phyloP scores from a whole-genome alignment of 2,888 invertebrate genomes.

The Macrosoma leucophasiata region DNA sequence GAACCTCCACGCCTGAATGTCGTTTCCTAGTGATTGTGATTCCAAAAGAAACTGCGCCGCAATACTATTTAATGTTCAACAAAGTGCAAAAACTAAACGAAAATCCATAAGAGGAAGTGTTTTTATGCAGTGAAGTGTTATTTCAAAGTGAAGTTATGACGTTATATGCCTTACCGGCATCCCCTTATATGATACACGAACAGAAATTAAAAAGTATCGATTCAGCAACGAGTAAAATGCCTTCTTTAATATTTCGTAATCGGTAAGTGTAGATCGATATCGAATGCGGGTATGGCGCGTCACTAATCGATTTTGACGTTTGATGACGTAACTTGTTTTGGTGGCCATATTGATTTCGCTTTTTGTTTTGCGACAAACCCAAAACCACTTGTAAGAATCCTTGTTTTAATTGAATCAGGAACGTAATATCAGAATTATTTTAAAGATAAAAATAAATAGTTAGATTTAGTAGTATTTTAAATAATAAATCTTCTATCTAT shows the following conservation, averaged over 20 bases:
- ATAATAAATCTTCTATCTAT: too few species aligned
- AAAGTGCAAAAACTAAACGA: conserved; percentile 45
- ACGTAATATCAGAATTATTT: conserved; percentile 4
- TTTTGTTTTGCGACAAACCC: background rate
- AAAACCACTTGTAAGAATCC: background rate
- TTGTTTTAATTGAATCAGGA: conserved; percentile 3
- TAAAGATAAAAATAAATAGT: too few species aligned
- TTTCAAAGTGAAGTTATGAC: conserved; percentile 69
- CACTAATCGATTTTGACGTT: conserved; percentile 40
- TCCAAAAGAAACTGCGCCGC: conserved; percentile 36
- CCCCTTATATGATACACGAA: conserved; percentile 65
- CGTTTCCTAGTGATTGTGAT: conserved; percentile 39
- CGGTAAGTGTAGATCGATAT: conserved; percentile 69
- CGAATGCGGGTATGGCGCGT: conserved; percentile 37
- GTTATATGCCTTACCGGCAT: conserved; percentile 69
- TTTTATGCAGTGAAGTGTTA: conserved; percentile 46
- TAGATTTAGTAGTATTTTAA: too few species aligned
- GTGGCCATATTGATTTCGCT: conserved; percentile 14
- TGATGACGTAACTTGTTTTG: conserved; percentile 22
- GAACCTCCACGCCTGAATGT: conserved; percentile 58
- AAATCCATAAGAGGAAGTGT: conserved; percentile 41
- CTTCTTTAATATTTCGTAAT: conserved; percentile 79
- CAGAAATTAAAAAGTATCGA: conserved; percentile 65
- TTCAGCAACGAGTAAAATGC: conserved; percentile 68
- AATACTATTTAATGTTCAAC: conserved; percentile 40